Percentiles rank a stretch among this genome's conserved stretches.
These are phyloP conservation scores for Allacma fusca DNA, from an alignment of 2,888 invertebrate genomes.

Conservation along the genomic window DNA sequence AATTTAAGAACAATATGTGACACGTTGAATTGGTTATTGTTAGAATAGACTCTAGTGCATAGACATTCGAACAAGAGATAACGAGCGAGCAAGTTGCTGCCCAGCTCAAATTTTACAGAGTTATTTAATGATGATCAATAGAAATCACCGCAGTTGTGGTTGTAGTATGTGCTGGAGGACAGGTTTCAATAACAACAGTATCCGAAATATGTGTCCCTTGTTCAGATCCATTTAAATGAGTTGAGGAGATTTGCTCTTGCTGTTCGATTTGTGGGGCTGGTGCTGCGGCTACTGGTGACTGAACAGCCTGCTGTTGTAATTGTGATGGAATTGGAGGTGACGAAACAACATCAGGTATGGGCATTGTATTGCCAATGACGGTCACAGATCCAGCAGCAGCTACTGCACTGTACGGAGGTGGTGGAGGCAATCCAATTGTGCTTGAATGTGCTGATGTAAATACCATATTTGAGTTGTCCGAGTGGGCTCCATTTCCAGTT, in stretches of 20 bases:
- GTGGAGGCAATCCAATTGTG: conserved; percentile 53
- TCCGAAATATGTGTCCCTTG: neutral
- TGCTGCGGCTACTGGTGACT: neutral
- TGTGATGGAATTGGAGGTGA: neutral
- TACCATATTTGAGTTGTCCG: conserved; percentile 31
- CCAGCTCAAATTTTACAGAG: no score
- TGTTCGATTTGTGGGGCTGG: neutral
- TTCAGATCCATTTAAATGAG: conserved; percentile 23
- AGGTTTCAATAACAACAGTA: neutral
- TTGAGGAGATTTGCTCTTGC: neutral
- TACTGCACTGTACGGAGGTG: conserved; percentile 59
- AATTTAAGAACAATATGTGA: neutral
- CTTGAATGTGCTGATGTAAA: conserved; percentile 39
- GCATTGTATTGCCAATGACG: conserved; percentile 6
- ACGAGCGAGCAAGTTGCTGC: no score
- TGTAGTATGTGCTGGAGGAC: neutral
- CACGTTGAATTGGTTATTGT: no score
- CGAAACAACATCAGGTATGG: conserved; percentile 24
- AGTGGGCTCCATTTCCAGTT: conserved; percentile 43
- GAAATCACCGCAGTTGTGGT: neutral
- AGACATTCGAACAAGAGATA: no score
- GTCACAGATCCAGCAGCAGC: conserved; percentile 50
- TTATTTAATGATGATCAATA: neutral
- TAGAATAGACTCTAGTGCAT: no score
- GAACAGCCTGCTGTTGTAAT: neutral